A percentile compares a stretch with the other conserved stretches of the same genome.
Evolutionary conservation across 2,888 invertebrate species (phyloP).

Genomic region (Chrysomela aeneicollis): DNA sequence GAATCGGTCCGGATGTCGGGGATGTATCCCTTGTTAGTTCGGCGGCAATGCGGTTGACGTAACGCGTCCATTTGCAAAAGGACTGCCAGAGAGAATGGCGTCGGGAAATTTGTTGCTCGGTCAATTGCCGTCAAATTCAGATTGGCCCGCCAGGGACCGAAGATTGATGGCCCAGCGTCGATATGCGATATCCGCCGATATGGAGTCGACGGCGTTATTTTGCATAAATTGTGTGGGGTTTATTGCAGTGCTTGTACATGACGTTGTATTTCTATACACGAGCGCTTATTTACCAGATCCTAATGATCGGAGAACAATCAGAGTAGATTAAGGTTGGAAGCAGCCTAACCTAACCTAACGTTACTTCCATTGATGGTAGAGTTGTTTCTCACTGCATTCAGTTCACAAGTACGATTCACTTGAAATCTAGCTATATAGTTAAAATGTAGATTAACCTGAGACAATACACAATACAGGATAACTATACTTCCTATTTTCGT

Average conservation of each 20-base stretch:
- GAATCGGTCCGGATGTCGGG: slow-evolving; percentile 1
- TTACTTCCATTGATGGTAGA: too few relatives aligned
- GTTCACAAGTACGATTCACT: too few relatives aligned
- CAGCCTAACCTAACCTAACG: too few relatives aligned
- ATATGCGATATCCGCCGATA: background rate
- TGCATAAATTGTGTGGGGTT: background rate
- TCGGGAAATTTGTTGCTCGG: slow-evolving; percentile 30
- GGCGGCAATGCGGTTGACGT: slow-evolving; percentile 2
- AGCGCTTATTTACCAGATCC: too few relatives aligned
- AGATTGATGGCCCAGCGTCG: slow-evolving; percentile 26
- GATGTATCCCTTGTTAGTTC: background rate
- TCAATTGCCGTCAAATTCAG: slow-evolving; percentile 35
- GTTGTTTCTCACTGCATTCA: too few relatives aligned
- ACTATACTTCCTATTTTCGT: too few relatives aligned
- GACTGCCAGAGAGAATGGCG: slow-evolving; percentile 27
- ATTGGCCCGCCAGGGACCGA: slow-evolving; percentile 25
- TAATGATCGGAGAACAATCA: too few relatives aligned
- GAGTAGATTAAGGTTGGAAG: too few relatives aligned
- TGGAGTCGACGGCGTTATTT: background rate
- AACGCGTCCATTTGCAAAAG: slow-evolving; percentile 22
- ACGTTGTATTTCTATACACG: too few relatives aligned
- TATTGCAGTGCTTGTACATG: background rate
- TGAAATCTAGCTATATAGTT: too few relatives aligned
- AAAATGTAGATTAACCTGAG: too few relatives aligned
- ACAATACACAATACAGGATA: too few relatives aligned